These are phyloP conservation scores for Bucorvus abyssinicus DNA, from an alignment of 2,797 vertebrate species.

Conservation along the genomic window DNA sequence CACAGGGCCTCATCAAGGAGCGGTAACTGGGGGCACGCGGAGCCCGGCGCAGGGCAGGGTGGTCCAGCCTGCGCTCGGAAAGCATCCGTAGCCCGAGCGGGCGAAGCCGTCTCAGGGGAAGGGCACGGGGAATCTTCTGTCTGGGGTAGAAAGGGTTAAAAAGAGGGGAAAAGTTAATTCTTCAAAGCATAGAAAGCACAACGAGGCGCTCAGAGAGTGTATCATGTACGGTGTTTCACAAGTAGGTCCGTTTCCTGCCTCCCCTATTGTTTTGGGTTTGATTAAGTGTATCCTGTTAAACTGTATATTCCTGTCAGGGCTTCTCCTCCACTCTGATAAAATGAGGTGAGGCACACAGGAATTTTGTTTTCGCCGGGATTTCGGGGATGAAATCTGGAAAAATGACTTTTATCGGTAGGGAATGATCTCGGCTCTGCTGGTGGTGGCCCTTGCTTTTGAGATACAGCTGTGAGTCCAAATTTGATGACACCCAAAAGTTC, in stretches of 20 bases:
- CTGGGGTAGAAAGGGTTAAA: not conserved
- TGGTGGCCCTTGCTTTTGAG: not conserved
- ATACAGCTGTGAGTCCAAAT: not conserved
- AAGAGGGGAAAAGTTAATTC: slow-evolving; percentile 8
- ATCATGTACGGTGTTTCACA: slow-evolving; percentile 75
- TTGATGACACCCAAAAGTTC: not conserved
- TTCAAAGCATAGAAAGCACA: slow-evolving; percentile 60
- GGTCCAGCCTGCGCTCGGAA: not conserved
- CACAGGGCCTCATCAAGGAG: not conserved
- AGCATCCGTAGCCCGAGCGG: not conserved
- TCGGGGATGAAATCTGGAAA: slow-evolving; percentile 9
- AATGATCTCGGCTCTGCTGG: fast-evolving
- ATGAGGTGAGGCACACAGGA: slow-evolving; percentile 25
- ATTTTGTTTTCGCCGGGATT: not conserved
- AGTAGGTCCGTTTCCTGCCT: slow-evolving; percentile 78
- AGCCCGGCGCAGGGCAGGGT: not conserved
- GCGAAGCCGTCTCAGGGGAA: not conserved
- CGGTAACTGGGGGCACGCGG: not conserved
- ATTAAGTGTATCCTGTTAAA: slow-evolving; percentile 84
- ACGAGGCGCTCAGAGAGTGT: slow-evolving; percentile 73
- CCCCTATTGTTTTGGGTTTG: slow-evolving; percentile 82
- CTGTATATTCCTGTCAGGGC: slow-evolving; percentile 80
- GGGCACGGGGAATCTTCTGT: not conserved
- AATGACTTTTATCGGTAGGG: not conserved
- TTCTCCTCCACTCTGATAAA: slow-evolving; percentile 71